phyloP scores from a whole-genome alignment of 2,888 invertebrate genomes.

The Lasioglossum leucozonium region DNA sequence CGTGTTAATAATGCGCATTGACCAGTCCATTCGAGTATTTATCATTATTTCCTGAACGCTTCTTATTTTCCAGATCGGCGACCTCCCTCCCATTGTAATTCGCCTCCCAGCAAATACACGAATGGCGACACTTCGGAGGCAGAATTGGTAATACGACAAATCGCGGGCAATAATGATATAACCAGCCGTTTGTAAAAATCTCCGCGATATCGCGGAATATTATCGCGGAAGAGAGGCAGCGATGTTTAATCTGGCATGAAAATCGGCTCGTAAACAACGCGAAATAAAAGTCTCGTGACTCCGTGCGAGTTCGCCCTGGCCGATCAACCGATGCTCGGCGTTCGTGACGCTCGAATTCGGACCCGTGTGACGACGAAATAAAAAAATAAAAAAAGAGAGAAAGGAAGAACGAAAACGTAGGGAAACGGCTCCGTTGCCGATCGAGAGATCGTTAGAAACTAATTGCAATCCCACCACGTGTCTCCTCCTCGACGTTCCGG shows the following conservation, averaged over 20 bases:
- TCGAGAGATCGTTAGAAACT: conserved; percentile 68
- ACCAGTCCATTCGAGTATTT: neutral
- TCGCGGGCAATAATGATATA: conserved; percentile 6
- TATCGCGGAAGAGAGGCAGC: neutral
- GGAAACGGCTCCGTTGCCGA: conserved; percentile 36
- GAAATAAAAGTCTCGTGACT: conserved; percentile 26
- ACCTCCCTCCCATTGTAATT: neutral
- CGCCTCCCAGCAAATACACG: neutral
- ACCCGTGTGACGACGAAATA: neutral
- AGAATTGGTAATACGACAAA: conserved; percentile 9
- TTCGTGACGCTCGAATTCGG: conserved; percentile 26
- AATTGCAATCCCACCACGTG: conserved; percentile 62
- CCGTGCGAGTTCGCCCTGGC: neutral
- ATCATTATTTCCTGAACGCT: neutral
- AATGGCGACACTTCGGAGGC: neutral
- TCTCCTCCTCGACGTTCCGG: conserved; percentile 24
- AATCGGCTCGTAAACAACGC: conserved; percentile 28
- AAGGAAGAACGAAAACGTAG: neutral
- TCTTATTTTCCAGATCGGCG: neutral
- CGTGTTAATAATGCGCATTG: no score
- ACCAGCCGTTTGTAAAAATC: conserved; percentile 20
- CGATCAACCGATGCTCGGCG: neutral
- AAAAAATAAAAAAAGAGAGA: neutral
- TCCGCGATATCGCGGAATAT: neutral
- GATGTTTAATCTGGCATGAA: conserved; percentile 12